Percentiles rank a stretch among this genome's conserved stretches.
These are phyloP conservation scores for Salarias fasciatus DNA, from an alignment of 2,797 vertebrate genomes.

Conservation along the genomic window DNA sequence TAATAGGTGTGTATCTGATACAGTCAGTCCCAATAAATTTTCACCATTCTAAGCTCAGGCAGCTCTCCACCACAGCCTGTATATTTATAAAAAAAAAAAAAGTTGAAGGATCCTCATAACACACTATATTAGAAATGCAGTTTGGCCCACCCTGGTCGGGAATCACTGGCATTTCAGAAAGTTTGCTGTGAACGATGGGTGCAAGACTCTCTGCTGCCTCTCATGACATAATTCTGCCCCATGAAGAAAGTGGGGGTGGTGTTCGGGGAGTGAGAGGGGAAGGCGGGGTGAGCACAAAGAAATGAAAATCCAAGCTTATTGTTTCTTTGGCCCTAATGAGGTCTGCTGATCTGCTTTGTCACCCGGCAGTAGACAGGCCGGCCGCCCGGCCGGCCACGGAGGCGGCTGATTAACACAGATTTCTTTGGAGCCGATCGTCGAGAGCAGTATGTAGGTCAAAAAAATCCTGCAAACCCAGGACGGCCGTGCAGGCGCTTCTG, in stretches of 20 bases:
- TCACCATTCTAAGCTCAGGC: too few species aligned
- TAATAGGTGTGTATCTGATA: too few species aligned
- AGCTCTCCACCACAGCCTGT: too few species aligned
- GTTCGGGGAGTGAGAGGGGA: neutral
- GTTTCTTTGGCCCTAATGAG: slow-evolving; percentile 70
- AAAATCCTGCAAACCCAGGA: slow-evolving; percentile 27
- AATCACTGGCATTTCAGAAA: neutral
- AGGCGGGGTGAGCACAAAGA: slow-evolving; percentile 26
- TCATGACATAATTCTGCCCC: neutral
- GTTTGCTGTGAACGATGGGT: neutral
- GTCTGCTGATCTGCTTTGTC: slow-evolving; percentile 75
- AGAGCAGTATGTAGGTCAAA: slow-evolving; percentile 76
- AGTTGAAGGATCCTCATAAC: too few species aligned
- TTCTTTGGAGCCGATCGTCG: slow-evolving; percentile 57
- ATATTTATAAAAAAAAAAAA: too few species aligned
- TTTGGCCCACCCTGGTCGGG: too few species aligned
- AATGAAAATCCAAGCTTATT: slow-evolving; percentile 71
- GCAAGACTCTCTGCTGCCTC: neutral
- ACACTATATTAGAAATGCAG: too few species aligned
- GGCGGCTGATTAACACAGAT: slow-evolving; percentile 73
- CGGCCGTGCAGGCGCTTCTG: slow-evolving; percentile 28
- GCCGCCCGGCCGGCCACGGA: slow-evolving; percentile 38
- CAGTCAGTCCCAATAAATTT: too few species aligned
- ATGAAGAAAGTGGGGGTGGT: slow-evolving; percentile 10
- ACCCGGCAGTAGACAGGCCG: slow-evolving; percentile 50